Evolutionary conservation across 2,888 invertebrate species (phyloP), one percentile per base, ranked within the genome.

Genomic region (Baronia brevicornis): DNA sequence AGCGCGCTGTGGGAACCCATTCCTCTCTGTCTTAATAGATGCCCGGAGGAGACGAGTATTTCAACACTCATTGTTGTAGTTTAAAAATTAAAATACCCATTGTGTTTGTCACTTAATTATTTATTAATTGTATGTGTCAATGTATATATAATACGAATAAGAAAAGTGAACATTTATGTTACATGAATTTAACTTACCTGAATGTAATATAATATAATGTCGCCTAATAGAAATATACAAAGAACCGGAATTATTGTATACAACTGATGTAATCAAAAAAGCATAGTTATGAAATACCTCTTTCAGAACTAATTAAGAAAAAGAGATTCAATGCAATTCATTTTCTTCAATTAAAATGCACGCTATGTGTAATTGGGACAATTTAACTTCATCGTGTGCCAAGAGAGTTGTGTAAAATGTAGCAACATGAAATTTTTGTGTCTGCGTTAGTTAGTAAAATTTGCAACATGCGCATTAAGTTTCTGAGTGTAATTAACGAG

Each of bases 1-100:
- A 60, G 65, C 72, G 68, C 59, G 68, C 77, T 77, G 79, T 82
- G 82, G 75, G 82, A 82, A 82, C 68, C 70, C 68, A 75, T 77
- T 71, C 71, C 71, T 70, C 75, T 65, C 70, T 63, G 60, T 26
- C 62, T 69, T 77, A 77, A 75, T 77, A 71, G 68, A 54, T 71
- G 72, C 73, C 78, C 67, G 53, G 66, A 74, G 78, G 72, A 69
- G 51, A 54, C 55, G 46, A 53, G 56, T 57, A 51, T 61, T 63
- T 60, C 57, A 61, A 56, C 60, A 57, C 56, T 58, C 58, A 55
- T 64, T 60, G 60, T 62, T 58, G 52, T 48, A 57, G 60, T 62
- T 54, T 52, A 51, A 57, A 54, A 64, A 65, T 53, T 58, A 43
- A 45, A 37, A 30, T 38, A n/a, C n/a, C n/a, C n/a, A n/a, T n/a